phyloP scores from a whole-genome alignment of 2,888 invertebrate species.

The Phengaris arion region DNA sequence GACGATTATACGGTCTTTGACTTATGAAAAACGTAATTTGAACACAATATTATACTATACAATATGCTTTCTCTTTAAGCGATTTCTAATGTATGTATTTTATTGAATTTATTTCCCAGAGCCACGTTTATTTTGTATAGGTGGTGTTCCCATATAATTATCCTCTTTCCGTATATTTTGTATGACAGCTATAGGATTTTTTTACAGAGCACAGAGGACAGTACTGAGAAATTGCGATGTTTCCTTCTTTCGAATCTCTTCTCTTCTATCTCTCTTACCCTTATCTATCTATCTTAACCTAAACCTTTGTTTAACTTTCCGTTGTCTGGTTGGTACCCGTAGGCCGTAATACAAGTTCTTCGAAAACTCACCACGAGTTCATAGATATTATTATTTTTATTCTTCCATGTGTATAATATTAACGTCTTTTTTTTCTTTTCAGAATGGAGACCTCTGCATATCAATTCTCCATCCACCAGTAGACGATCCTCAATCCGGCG shows the following conservation, averaged over 20 bases:
- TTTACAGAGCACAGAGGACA: background rate
- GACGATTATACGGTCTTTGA: slow-evolving; percentile 4
- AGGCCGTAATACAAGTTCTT: no score
- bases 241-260: no score
- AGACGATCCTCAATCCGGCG: slow-evolving; percentile 99
- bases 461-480: slow-evolving; percentile 99
- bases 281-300: no score
- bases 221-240: no score
- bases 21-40: slow-evolving; percentile 13
- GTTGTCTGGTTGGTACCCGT: no score
- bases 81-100: slow-evolving; percentile 11
- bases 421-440: slow-evolving; percentile 46
- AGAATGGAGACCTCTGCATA: slow-evolving; percentile 99
- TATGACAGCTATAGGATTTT: no score
- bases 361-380: no score
- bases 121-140: background rate
- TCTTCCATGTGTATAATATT: background rate
- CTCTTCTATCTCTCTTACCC: no score
- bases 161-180: background rate
- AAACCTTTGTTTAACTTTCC: no score
- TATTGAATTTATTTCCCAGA: background rate
- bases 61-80: slow-evolving; percentile 14
- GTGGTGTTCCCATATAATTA: background rate
- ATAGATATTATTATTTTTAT: no score
- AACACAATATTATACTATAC: slow-evolving; percentile 19